Conservation (phyloP, 2,888 invertebrate species). For the Ophion slaviceki region DNA sequence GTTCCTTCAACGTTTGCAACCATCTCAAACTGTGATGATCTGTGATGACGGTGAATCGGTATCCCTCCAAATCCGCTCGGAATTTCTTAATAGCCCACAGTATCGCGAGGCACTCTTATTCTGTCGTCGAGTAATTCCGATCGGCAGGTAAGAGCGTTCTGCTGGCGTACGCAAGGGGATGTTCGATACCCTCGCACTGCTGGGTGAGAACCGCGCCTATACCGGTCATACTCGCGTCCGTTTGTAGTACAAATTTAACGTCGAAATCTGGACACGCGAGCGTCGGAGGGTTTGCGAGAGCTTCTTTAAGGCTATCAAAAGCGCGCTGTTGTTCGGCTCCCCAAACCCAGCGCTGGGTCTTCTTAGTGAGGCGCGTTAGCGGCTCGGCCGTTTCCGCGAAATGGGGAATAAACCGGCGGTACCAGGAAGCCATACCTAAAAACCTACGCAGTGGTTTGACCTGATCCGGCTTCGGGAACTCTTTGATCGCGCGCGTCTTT, state of each 20-base stretch:
- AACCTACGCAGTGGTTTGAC: neutral
- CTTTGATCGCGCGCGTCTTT: neutral
- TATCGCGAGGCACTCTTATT: no score
- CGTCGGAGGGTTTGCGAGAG: conserved; percentile 58
- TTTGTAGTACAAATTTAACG: conserved; percentile 51
- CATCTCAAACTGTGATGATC: neutral
- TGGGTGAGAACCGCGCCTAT: conserved; percentile 19
- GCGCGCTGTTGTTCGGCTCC: neutral
- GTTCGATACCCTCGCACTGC: neutral
- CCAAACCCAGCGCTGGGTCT: conserved; percentile 9
- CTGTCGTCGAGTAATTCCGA: conserved; percentile 39
- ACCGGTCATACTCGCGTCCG: conserved; percentile 55
- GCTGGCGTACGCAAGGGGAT: conserved; percentile 61
- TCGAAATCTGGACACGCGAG: conserved; percentile 65
- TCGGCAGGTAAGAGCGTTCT: conserved; percentile 31
- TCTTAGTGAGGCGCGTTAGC: neutral
- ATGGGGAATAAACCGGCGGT: neutral
- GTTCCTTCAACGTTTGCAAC: no score
- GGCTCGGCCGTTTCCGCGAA: neutral
- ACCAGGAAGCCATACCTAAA: conserved; percentile 14
- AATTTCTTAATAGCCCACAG: conserved; percentile 38
- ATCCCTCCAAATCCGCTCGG: conserved; percentile 39
- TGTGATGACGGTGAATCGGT: conserved; percentile 34
- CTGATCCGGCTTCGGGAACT: neutral
- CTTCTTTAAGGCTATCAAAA: conserved; percentile 53